Conservation (phyloP, 2,797 vertebrate genomes). For the Kryptolebias ocellatus region DNA sequence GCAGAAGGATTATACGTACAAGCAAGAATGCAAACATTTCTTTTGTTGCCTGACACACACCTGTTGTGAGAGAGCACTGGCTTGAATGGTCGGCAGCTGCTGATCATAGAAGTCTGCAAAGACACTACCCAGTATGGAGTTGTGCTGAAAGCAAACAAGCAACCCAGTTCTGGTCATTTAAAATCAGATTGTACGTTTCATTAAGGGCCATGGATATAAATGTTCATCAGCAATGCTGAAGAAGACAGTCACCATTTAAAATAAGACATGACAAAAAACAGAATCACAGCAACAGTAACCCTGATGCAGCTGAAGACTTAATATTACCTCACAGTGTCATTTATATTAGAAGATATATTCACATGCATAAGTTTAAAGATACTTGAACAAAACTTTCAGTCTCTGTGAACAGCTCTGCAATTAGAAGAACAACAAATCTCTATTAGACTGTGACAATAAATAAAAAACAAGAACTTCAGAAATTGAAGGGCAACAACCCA, state of each 20-base stretch:
- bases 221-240: neutral
- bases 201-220: neutral
- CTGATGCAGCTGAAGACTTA: too few species aligned
- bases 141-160: constrained; percentile 84
- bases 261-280: neutral
- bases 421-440: too few species aligned
- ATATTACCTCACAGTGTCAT: too few species aligned
- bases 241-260: constrained; percentile 12
- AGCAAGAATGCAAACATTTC: neutral
- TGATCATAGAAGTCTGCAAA: constrained; percentile 96
- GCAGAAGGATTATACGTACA: neutral
- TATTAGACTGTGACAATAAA: too few species aligned
- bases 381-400: too few species aligned
- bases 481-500: too few species aligned
- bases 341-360: too few species aligned
- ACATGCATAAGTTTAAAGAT: too few species aligned
- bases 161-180: constrained; percentile 28
- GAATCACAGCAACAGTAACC: too few species aligned
- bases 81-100: constrained; percentile 92
- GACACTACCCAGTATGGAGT: constrained; percentile 90
- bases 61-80: constrained; percentile 94
- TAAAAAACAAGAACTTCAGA: too few species aligned
- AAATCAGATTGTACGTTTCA: neutral
- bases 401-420: too few species aligned
- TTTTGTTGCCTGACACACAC: constrained; percentile 62